Evolutionary conservation across 37 sponge, comb jelly and placozoan genomes (phyloP).

Genomic region (Cladorhizidae sp.): DNA sequence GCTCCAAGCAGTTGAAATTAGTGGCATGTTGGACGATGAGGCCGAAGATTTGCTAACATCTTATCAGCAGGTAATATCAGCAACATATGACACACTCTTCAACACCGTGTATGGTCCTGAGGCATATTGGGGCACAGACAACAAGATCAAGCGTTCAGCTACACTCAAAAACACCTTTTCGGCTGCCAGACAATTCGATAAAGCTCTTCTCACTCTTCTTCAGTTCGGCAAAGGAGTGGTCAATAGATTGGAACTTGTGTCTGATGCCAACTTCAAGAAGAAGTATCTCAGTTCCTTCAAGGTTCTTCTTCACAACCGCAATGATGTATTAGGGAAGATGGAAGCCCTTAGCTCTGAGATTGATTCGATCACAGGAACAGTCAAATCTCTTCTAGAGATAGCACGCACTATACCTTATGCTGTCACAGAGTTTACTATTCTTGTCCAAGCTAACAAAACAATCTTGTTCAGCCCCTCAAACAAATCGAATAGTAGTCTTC

Average conservation of each 20-base stretch:
- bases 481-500: constrained; percentile 13
- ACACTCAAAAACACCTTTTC: constrained; percentile 38
- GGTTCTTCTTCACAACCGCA: constrained; percentile 37
- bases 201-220: constrained; percentile 30
- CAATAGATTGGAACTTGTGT: constrained; percentile 33
- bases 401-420: constrained; percentile 52
- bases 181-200: constrained; percentile 50
- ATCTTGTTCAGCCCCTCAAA: constrained; percentile 41
- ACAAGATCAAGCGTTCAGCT: constrained; percentile 33
- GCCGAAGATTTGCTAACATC: constrained; percentile 52
- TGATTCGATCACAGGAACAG: constrained; percentile 59
- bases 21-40: constrained; percentile 43
- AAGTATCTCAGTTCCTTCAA: constrained; percentile 44
- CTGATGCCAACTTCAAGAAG: constrained; percentile 62
- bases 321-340: constrained; percentile 43
- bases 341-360: constrained; percentile 31
- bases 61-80: constrained; percentile 22
- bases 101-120: constrained; percentile 65
- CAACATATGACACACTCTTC: constrained; percentile 45
- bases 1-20: constrained; percentile 44
- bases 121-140: constrained; percentile 70
- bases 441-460: constrained; percentile 59
- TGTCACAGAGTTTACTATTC: constrained; percentile 48
- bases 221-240: constrained; percentile 71
- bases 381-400: constrained; percentile 61